These are phyloP conservation scores for Crossaster papposus DNA, from an alignment of 53 echinoderm and acorn worm species.

Conservation along the genomic window DNA sequence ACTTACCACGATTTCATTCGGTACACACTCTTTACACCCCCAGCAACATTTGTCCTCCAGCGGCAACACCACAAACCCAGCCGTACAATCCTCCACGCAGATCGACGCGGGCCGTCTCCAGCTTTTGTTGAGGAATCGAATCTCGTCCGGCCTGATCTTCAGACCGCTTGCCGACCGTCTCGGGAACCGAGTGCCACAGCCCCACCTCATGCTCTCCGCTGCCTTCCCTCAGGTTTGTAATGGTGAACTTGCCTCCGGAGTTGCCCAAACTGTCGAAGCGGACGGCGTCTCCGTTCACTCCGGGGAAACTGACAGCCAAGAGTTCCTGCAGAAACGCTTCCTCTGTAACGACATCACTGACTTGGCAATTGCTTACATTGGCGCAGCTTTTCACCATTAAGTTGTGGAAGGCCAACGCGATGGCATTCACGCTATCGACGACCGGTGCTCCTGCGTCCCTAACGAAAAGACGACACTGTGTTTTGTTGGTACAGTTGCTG, in stretches of 20 bases:
- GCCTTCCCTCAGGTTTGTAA: slow-evolving; percentile 34
- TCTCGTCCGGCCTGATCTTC: neutral
- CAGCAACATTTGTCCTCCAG: slow-evolving; percentile 58
- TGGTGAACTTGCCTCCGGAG: slow-evolving; percentile 43
- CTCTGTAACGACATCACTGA: neutral
- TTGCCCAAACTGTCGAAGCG: slow-evolving; percentile 45
- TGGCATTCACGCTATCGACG: slow-evolving; percentile 23
- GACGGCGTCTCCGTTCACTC: neutral
- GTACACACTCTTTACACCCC: slow-evolving; percentile 37
- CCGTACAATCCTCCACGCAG: slow-evolving; percentile 35
- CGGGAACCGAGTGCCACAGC: slow-evolving; percentile 22
- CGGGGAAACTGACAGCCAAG: neutral
- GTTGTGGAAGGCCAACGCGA: slow-evolving; percentile 23
- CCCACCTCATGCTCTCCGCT: slow-evolving; percentile 25
- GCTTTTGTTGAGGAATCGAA: slow-evolving; percentile 38
- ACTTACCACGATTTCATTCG: slow-evolving; percentile 45
- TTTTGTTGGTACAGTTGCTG: slow-evolving; percentile 13
- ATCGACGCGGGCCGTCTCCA: slow-evolving; percentile 6
- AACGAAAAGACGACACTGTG: neutral
- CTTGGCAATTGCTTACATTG: neutral
- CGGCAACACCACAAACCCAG: slow-evolving; percentile 28
- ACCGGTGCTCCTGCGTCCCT: neutral
- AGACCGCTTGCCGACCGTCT: neutral
- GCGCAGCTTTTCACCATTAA: neutral
- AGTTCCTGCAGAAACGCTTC: neutral